phyloP scores from a whole-genome alignment of 2,797 vertebrate genomes.

The Epinephelus awoara region DNA sequence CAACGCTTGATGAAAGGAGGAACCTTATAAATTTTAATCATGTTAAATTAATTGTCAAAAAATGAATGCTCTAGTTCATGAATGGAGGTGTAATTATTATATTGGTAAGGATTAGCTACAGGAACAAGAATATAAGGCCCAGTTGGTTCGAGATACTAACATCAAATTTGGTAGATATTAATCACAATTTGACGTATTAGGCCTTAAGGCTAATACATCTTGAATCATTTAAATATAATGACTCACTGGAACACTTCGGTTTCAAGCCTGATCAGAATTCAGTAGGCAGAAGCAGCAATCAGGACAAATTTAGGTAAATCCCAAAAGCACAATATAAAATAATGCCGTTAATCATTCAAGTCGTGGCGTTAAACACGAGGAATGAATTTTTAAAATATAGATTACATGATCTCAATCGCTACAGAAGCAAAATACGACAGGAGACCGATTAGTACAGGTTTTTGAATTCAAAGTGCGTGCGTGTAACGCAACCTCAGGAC shows the following conservation, averaged over 20 bases:
- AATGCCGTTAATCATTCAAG: constrained; percentile 40
- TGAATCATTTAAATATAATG: constrained; percentile 40
- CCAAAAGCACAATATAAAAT: constrained; percentile 25
- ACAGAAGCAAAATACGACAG: constrained; percentile 9
- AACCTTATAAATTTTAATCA: constrained; percentile 80
- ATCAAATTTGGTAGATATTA: constrained; percentile 54
- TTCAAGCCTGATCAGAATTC: constrained; percentile 47
- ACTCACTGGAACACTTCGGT: constrained; percentile 21
- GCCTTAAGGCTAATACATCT: constrained; percentile 30
- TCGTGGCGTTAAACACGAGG: constrained; percentile 27
- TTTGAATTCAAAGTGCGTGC: constrained; percentile 1
- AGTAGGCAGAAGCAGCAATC: constrained; percentile 12
- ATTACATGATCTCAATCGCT: constrained; percentile 22
- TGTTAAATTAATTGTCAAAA: constrained; percentile 81
- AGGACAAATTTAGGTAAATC: constrained; percentile 32
- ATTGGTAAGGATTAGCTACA: constrained; percentile 70
- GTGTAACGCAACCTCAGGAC: constrained; percentile 2
- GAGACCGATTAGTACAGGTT: neutral
- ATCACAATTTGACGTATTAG: constrained; percentile 43
- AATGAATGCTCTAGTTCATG: constrained; percentile 71
- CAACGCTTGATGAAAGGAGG: constrained; percentile 74
- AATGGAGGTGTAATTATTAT: constrained; percentile 74
- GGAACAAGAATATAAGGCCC: constrained; percentile 44
- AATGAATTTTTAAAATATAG: constrained; percentile 37
- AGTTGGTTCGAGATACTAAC: constrained; percentile 51